Percentiles rank a stretch among this genome's conserved stretches.
phyloP scores from a whole-genome alignment of 2,113 vertebrate genomes.

The Pungitius pungitius region DNA sequence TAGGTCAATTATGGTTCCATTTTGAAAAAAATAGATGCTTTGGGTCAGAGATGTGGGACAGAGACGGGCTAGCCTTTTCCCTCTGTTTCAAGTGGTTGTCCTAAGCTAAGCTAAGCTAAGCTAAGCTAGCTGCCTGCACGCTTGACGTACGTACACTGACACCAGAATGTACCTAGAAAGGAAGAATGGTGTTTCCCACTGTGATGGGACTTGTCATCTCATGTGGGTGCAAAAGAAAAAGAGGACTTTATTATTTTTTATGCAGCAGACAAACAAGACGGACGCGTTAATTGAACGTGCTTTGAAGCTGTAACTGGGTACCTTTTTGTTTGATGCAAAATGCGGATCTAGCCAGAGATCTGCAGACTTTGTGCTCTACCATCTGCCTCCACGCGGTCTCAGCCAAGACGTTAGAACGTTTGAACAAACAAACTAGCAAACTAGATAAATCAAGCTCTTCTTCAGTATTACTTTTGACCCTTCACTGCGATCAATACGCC shows the following conservation, averaged over 20 bases:
- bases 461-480: slow-evolving; percentile 36
- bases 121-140: neutral
- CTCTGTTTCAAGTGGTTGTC: neutral
- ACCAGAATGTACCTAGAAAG: neutral
- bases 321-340: slow-evolving; percentile 10
- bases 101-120: slow-evolving; percentile 2
- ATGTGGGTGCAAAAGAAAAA: no score
- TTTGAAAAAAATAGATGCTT: no score
- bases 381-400: slow-evolving; percentile 4
- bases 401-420: no score
- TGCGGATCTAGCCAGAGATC: neutral
- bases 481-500: slow-evolving; percentile 10
- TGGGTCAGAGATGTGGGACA: neutral
- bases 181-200: neutral
- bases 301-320: neutral
- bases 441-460: slow-evolving; percentile 23
- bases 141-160: neutral
- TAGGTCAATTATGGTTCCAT: no score
- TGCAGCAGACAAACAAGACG: neutral
- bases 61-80: neutral
- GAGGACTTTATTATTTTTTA: no score
- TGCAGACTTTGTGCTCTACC: slow-evolving; percentile 8
- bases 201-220: neutral
- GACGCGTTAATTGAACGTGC: slow-evolving; percentile 8
- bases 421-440: slow-evolving; percentile 30